Evolutionary conservation across 2,888 invertebrate genomes (phyloP).

Genomic region (Oscheius sp.): DNA sequence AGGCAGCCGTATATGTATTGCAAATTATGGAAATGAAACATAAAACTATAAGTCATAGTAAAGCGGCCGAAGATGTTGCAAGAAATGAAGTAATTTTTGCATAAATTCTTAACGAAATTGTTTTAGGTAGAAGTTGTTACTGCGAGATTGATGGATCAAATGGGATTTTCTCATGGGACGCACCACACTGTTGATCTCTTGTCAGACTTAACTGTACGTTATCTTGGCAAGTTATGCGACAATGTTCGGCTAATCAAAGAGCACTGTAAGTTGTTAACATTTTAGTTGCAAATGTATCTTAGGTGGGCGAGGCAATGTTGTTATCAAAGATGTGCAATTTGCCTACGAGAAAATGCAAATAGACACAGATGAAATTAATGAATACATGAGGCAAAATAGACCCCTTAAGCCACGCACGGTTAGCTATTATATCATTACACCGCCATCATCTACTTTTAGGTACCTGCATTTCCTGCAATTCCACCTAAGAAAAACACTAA

Average conservation of each 20-base stretch:
- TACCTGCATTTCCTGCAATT: constrained; percentile 4
- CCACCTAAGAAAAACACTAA: not conserved
- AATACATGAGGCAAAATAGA: constrained; percentile 32
- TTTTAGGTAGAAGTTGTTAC: constrained; percentile 24
- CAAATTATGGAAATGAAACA: not conserved
- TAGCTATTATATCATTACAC: not conserved
- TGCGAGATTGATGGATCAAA: constrained; percentile 11
- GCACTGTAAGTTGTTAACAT: constrained; percentile 7
- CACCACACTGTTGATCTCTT: constrained; percentile 10
- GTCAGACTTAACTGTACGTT: constrained; percentile 12
- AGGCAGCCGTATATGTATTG: not conserved
- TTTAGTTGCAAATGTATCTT: not conserved
- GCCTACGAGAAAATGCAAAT: constrained; percentile 24
- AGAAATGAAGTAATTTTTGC: constrained; percentile 1
- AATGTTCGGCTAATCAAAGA: constrained; percentile 15
- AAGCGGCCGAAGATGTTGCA: constrained; percentile 15
- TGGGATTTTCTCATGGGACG: constrained; percentile 29
- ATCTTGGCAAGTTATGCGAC: constrained; percentile 23
- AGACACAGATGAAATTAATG: constrained; percentile 34
- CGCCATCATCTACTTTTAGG: not conserved
- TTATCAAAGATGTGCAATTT: constrained; percentile 21
- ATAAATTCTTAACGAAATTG: not conserved
- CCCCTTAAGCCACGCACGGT: constrained; percentile 15
- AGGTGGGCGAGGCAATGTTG: constrained; percentile 20
- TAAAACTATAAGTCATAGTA: not conserved